Evolutionary conservation across 2,113 vertebrate species (phyloP), one percentile per base, ranked within the genome.

Genomic region (Pontoporia blainvillei): DNA sequence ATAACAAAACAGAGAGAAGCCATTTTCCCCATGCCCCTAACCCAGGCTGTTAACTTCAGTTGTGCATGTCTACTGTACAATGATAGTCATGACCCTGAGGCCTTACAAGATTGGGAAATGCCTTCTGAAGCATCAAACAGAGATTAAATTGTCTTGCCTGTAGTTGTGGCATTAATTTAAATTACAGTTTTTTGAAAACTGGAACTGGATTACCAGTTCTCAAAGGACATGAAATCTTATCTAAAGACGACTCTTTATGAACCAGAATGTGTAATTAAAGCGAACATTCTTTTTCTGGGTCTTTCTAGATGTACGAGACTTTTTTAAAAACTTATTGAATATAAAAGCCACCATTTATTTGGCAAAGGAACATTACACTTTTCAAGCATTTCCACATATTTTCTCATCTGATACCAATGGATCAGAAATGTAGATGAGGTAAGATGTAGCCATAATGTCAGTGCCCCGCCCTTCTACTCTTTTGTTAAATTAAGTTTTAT

Each of bases 61-160:
- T 96, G 34, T 84, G 46, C 27, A 41, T 95, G 83, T 87, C 69
- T 31, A 82, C 91, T 46, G 7, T 25, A 69, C 89, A 82, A 54
- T 49, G 83, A 86, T 93, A 96, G 92, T 92, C 97, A 86, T 0
- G 44, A 97, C 96, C 97, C 95, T 36, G 44, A 96, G 96, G 97
- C 86, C 95, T 86, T 96, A 94, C 79, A 94, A 93, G 95, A 96
- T 27, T 69, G 67, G 86, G 83, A 92, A 97, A 92, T 93, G 97
- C 86, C 95, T 96, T 95, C 90, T 79, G 87, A 97, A 95, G 83
- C 92, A 90, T 95, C 96, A 97, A 89, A 94, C 93, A 94, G 93
- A 98, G 97, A 97, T 97, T 91, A 96, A 97, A 95, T 96, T 96
- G 97, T 94, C 97, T 96, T 97, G 96, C 96, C 96, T 87, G 66